Evolutionary conservation across 2,113 vertebrate species (phyloP), one percentile per base, ranked within the genome.

Genomic region (Toxostoma redivivum): DNA sequence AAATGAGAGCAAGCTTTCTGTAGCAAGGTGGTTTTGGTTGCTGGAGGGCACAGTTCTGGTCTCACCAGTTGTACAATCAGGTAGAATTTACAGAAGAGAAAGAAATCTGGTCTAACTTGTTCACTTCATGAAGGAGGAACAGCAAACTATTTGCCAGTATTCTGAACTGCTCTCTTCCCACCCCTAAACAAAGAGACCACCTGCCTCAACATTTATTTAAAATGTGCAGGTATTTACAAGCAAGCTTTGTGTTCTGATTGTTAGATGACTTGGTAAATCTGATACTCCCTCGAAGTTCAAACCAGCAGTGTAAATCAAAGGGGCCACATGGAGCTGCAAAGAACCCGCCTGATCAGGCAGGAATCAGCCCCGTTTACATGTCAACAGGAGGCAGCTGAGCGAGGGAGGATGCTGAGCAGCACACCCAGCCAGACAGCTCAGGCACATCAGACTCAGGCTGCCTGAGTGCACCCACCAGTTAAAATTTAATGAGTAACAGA

Each of bases 211-310:
- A 47, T 73, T 85, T 80, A 58, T 92, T 88, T 92, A 79, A 94
- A 94, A 94, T 33, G 48, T 64, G 62, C 86, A 94, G 85, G 95
- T 96, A 95, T 95, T 95, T 95, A 97, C 92, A 96, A 92, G 94
- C 60, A 92, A 90, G 91, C 69, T 25, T 12, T 31, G 25, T 33
- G 42, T 51, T 93, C 77, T 4, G 4, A 65, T 19, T 40, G 58
- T 54, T 82, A 67, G 71, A 70, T 23, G 74, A 56, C 38, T 87
- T 28, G 19, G 72, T 74, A 91, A 92, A 95, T 44, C 54, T 58
- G 87, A 95, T 91, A 82, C 61, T 67, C 58, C 53, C 51, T 81
- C 71, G 18, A 72, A 88, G 91, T 78, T 88, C 71, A 93, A 84
- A 67, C 60, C 81, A 70, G 33, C 72, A 48, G 25, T 12, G 50